phyloP scores from a whole-genome alignment of 2,797 vertebrate species.

The Diplodus sargus region DNA sequence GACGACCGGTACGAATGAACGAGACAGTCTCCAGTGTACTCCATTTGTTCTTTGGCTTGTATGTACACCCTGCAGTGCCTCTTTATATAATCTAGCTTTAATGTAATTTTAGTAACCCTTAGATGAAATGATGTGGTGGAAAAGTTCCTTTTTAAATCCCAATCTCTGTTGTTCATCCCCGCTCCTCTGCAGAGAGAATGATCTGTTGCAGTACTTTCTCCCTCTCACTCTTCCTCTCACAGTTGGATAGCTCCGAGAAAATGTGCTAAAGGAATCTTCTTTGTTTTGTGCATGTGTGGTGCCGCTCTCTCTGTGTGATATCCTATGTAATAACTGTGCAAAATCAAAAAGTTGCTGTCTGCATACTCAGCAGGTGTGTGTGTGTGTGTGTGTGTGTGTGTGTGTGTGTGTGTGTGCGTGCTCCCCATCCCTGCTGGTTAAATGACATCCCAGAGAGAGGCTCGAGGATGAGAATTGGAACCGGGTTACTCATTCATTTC shows the following conservation, averaged over 20 bases:
- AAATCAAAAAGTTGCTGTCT: slow-evolving; percentile 38
- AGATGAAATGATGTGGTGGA: background rate
- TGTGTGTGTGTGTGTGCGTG: slow-evolving; percentile 11
- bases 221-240: background rate
- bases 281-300: slow-evolving; percentile 1
- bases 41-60: too few species aligned
- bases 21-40: too few species aligned
- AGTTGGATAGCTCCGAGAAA: slow-evolving; percentile 6
- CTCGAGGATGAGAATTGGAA: slow-evolving; percentile 35
- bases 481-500: slow-evolving; percentile 46
- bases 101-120: background rate
- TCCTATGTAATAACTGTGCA: slow-evolving; percentile 17
- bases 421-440: slow-evolving; percentile 17
- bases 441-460: slow-evolving; percentile 31
- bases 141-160: background rate
- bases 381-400: background rate
- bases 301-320: slow-evolving; percentile 6
- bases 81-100: background rate
- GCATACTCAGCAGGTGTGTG: slow-evolving; percentile 42
- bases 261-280: slow-evolving; percentile 19
- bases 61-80: too few species aligned
- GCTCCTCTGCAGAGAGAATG: background rate
- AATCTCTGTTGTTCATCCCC: background rate
- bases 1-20: too few species aligned
- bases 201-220: background rate